These are phyloP conservation scores for Elmis aenea DNA, from an alignment of 2,888 invertebrate species.

Conservation along the genomic window DNA sequence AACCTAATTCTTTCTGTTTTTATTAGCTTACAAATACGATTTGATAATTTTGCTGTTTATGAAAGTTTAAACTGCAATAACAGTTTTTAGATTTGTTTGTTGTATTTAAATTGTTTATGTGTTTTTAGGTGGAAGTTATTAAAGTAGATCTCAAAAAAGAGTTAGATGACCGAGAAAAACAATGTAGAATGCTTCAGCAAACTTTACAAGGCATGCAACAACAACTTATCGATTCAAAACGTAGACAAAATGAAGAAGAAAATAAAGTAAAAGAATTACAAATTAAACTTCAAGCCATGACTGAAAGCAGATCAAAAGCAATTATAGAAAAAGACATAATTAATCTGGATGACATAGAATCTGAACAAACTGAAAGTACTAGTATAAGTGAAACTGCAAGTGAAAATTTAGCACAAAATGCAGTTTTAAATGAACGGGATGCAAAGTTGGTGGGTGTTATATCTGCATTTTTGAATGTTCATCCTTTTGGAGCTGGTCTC, in stretches of 20 bases:
- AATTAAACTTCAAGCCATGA: constrained; percentile 27
- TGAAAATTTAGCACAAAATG: constrained; percentile 22
- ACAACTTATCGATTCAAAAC: constrained; percentile 54
- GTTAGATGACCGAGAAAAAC: constrained; percentile 78
- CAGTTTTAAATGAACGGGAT: constrained; percentile 51
- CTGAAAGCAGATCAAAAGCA: constrained; percentile 14
- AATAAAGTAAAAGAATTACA: constrained; percentile 51
- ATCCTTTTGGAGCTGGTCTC: constrained; percentile 87
- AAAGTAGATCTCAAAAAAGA: constrained; percentile 76
- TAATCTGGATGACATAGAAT: constrained; percentile 47
- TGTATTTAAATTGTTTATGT: no score
- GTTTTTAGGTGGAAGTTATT: constrained; percentile 66
- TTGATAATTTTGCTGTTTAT: no score
- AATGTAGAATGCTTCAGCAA: constrained; percentile 69
- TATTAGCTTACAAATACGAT: no score
- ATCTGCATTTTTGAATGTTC: constrained; percentile 86
- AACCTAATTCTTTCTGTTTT: no score
- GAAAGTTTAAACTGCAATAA: no score
- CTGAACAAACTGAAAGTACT: constrained; percentile 35
- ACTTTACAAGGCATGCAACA: constrained; percentile 59
- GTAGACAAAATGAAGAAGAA: constrained; percentile 53
- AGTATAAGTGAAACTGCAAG: constrained; percentile 37
- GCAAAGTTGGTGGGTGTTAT: constrained; percentile 81
- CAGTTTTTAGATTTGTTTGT: no score
- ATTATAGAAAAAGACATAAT: constrained; percentile 46